phyloP scores from a whole-genome alignment of 1,140 invertebrate species.

The Pollicipes pollicipes region DNA sequence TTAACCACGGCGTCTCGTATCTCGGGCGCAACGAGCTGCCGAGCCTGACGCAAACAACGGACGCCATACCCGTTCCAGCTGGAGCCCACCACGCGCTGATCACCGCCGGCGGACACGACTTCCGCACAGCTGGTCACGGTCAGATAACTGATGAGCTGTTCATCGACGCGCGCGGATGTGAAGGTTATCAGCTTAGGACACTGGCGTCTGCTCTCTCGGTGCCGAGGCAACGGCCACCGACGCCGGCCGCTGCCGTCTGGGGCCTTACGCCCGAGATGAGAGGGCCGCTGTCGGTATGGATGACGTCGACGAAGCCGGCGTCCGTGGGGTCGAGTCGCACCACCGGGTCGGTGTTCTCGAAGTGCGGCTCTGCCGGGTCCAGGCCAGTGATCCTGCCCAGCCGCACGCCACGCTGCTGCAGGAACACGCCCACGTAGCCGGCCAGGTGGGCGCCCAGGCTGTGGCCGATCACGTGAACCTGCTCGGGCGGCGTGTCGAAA shows the following conservation, averaged over 20 bases:
- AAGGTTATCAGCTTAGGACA: no score
- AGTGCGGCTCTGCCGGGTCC: conserved; percentile 83
- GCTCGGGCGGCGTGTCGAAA: conserved; percentile 27
- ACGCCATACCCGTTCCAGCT: no score
- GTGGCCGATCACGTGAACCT: conserved; percentile 69
- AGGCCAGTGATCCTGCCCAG: conserved; percentile 53
- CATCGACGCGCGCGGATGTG: not conserved
- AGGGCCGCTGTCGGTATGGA: conserved; percentile 67
- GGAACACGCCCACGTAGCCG: conserved; percentile 57
- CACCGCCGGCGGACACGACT: no score
- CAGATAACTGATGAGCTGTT: no score
- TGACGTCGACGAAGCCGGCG: conserved; percentile 65
- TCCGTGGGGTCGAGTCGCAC: conserved; percentile 69
- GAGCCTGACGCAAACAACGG: no score
- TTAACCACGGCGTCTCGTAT: no score
- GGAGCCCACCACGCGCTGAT: no score
- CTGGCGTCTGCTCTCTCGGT: no score
- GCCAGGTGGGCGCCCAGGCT: conserved; percentile 70
- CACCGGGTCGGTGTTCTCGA: conserved; percentile 57
- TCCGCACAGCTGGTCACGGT: no score
- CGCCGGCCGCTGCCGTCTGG: no score
- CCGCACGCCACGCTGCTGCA: conserved; percentile 43
- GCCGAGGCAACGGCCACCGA: no score
- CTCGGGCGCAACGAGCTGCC: no score
- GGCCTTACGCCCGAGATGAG: conserved; percentile 50